Evolutionary conservation across 2,113 vertebrate genomes (phyloP).

Genomic region (Pavo muticus): DNA sequence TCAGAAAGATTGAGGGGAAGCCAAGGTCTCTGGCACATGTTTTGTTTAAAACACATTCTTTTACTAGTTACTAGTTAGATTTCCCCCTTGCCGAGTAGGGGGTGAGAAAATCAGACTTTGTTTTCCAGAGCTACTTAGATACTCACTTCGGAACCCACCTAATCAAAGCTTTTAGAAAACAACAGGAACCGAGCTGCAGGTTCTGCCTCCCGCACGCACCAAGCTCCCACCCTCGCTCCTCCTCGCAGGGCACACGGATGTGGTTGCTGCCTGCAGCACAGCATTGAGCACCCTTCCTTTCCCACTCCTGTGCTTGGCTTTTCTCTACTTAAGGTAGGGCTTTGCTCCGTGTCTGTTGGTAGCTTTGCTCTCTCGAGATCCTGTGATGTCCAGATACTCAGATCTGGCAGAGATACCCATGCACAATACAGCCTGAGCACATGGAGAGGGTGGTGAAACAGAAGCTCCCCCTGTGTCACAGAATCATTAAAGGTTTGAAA

Average conservation of each 20-base stretch:
- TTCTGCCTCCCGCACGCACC: not conserved
- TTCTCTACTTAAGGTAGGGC: not conserved
- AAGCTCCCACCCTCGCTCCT: not conserved
- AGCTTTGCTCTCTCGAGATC: not conserved
- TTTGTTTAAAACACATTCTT: slow-evolving; percentile 65
- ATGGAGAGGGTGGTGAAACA: not conserved
- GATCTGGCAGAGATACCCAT: not conserved
- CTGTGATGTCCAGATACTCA: not conserved
- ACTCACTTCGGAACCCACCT: not conserved
- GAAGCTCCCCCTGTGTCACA: not conserved
- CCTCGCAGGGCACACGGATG: not conserved
- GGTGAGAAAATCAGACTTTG: not conserved
- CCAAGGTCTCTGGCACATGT: slow-evolving; percentile 65
- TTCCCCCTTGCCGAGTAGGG: not conserved
- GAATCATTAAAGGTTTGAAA: not conserved
- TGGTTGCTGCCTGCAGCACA: slow-evolving; percentile 12
- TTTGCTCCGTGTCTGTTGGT: not conserved
- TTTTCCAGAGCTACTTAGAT: not conserved
- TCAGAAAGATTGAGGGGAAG: slow-evolving; percentile 69
- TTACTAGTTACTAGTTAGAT: not conserved
- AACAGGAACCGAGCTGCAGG: slow-evolving; percentile 4
- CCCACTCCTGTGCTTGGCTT: not conserved
- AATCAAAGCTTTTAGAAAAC: slow-evolving; percentile 1
- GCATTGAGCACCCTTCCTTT: not conserved
- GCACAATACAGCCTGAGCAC: fast-evolving